Evolutionary conservation across 2,888 invertebrate species (phyloP).

Genomic region (Electrophaes corylata): DNA sequence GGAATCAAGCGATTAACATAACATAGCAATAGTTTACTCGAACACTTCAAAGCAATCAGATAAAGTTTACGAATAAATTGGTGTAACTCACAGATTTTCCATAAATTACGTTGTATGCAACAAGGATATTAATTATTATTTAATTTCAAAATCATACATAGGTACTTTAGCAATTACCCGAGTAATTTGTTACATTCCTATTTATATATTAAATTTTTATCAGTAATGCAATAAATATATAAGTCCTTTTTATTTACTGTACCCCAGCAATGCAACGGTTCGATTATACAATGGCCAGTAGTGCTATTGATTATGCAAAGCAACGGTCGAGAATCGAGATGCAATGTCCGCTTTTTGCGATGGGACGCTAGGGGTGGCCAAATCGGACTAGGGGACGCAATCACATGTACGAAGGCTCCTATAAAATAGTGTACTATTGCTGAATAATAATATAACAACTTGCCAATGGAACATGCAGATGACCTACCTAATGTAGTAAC

Average conservation of each 20-base stretch:
- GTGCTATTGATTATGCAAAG: conserved; percentile 79
- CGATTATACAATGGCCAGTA: conserved; percentile 57
- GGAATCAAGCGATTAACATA: conserved; percentile 5
- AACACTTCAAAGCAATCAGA: not conserved
- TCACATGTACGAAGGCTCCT: conserved; percentile 18
- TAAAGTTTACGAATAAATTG: conserved; percentile 1
- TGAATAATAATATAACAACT: too few relatives aligned
- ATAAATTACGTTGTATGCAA: too few relatives aligned
- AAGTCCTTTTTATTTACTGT: conserved; percentile 47
- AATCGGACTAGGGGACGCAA: conserved; percentile 56
- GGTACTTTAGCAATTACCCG: too few relatives aligned
- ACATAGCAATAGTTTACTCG: not conserved
- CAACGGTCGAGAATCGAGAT: conserved; percentile 63
- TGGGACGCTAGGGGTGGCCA: conserved; percentile 55
- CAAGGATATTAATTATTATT: too few relatives aligned
- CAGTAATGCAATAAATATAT: conserved; percentile 43
- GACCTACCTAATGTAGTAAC: too few relatives aligned
- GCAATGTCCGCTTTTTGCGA: conserved; percentile 75
- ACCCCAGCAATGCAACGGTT: conserved; percentile 50
- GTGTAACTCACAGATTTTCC: too few relatives aligned
- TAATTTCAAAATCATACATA: too few relatives aligned
- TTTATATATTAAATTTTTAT: too few relatives aligned
- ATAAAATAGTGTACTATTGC: not conserved
- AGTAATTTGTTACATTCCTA: conserved; percentile 28
- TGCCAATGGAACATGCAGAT: too few relatives aligned